Conservation (phyloP, 1,140 invertebrate species). For the Hycleus cichorii region DNA sequence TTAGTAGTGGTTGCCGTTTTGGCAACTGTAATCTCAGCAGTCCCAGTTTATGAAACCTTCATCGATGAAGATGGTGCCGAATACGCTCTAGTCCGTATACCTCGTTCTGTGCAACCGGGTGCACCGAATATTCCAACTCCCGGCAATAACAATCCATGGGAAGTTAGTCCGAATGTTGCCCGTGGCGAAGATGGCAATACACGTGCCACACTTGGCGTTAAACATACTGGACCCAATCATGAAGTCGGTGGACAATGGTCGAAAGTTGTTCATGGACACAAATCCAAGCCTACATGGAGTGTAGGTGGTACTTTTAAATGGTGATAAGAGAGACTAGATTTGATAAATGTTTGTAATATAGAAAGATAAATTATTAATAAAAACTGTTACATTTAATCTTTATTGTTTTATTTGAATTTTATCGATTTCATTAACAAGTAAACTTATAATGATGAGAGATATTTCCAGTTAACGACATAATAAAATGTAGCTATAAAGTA, state of each 20-base stretch:
- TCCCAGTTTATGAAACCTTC: not conserved
- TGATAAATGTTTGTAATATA: not conserved
- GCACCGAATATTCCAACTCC: not conserved
- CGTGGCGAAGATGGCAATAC: not conserved
- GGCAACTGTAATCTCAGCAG: not conserved
- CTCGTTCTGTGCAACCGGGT: constrained; percentile 1
- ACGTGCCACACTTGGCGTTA: not conserved
- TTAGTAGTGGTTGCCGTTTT: not conserved
- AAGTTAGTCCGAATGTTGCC: not conserved
- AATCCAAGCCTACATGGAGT: constrained; percentile 3
- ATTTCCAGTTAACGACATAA: no score
- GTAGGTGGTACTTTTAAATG: constrained; percentile 1
- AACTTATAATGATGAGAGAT: no score
- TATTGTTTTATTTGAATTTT: no score
- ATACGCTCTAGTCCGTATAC: not conserved
- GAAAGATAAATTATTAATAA: not conserved
- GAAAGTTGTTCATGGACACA: not conserved
- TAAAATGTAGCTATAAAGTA: no score
- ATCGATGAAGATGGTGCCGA: not conserved
- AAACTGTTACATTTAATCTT: not conserved
- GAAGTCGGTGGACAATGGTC: constrained; percentile 1
- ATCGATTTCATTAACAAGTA: no score
- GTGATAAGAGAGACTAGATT: not conserved
- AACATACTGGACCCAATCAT: constrained; percentile 2
- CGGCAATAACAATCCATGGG: not conserved